Percentiles rank a stretch among this genome's conserved stretches.
Evolutionary conservation across 2,113 vertebrate species (phyloP).

Genomic region (Willisornis vidua): DNA sequence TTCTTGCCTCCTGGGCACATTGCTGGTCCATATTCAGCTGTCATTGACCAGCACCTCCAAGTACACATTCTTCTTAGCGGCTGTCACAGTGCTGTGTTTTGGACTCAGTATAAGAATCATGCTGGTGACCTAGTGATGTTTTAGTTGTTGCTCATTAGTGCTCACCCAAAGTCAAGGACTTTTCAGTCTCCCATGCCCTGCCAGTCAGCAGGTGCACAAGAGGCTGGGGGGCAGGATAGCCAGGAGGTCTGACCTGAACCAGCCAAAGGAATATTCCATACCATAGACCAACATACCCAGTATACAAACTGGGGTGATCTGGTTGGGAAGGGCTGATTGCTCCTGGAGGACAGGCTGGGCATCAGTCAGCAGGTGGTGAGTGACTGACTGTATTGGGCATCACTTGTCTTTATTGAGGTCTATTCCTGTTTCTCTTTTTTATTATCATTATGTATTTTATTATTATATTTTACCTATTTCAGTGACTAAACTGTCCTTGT

Average conservation of each 20-base stretch:
- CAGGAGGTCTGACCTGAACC: background rate
- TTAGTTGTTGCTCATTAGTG: background rate
- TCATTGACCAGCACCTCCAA: background rate
- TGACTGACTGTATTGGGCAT: background rate
- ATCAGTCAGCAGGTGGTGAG: background rate
- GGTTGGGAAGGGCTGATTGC: background rate
- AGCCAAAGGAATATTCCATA: background rate
- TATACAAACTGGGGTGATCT: background rate
- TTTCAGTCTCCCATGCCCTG: background rate
- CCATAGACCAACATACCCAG: background rate
- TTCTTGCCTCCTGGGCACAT: background rate
- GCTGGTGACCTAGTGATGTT: background rate
- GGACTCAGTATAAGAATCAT: background rate
- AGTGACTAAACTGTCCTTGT: background rate
- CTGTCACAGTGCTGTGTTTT: background rate
- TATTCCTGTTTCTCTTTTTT: background rate
- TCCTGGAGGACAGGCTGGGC: background rate
- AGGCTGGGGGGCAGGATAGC: background rate
- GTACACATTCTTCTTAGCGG: background rate
- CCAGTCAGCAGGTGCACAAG: background rate
- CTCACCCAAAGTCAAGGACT: background rate
- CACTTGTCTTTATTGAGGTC: background rate
- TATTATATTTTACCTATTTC: background rate
- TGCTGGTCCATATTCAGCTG: background rate
- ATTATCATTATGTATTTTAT: background rate